Base-by-base conservation (phyloP, 1,140 invertebrate species). In the Drosophila fuyamai region DNA sequence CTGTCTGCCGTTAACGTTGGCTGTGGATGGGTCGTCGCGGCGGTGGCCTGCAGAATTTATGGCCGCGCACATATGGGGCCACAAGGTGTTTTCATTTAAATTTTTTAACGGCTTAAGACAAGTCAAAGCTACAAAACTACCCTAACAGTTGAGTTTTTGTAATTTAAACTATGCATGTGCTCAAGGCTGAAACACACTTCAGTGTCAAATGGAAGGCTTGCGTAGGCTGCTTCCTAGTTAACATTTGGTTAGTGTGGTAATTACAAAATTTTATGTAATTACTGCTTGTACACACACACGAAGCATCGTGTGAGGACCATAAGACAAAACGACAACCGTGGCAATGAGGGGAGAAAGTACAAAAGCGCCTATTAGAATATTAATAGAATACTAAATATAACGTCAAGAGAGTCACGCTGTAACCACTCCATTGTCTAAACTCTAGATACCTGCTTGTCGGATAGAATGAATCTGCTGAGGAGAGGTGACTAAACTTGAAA, bases 281-380 rank as follows among this genome's bases (percentile, higher is more conserved):
- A 91, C 29, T 32, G 29, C 29, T 32, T 32, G 29, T 32, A 32
- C 29, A 32, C 29, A 32, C 29, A 32, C 29, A 32, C 81, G 54
- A 53, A 62, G 14, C 44, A 40, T 13, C 40, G 47, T 48, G 27
- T 14, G 27, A 48, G 48, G 27, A 23, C 13, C n/a, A 54, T 27
- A 56, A 48, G 65, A 50, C 59, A 81, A 81, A 81, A 71, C 46
- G 68, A 62, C 18, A 10, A 27, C 9, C 16, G 13, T 12, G 18
- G 59, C 77, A 82, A 91, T 80, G 68, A 76, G 81, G 83, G 74
- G 63, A 63, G 60, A 85, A 85, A 91, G 84, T 81, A 91, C 75
- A 89, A 91, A 86, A 89, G 84, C 70, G 81, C 65, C 89, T 91
- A 78, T 91, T 91, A 78, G 89, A 91, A 91, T 91, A 91, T 91